Evolutionary conservation across 2,888 invertebrate species (phyloP).

Genomic region (Dryomyza anilis): DNA sequence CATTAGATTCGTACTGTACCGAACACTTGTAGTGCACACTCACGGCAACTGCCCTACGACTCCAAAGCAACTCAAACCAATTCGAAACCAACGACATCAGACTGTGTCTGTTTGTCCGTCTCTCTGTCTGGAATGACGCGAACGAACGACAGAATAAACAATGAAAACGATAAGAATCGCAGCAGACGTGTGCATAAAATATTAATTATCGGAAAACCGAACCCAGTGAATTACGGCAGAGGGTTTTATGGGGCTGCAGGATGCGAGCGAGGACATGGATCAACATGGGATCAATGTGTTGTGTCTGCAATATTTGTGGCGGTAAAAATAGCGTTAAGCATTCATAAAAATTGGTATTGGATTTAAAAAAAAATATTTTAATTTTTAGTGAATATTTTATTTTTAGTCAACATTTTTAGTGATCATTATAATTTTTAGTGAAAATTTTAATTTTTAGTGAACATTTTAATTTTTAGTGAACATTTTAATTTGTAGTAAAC

Average conservation of each 20-base stretch:
- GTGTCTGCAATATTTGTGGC: neutral
- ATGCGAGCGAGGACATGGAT: neutral
- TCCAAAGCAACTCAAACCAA: neutral
- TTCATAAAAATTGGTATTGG: slow-evolving; percentile 15
- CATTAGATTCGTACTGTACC: no score
- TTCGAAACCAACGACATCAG: neutral
- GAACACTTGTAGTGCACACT: no score
- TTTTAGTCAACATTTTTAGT: no score
- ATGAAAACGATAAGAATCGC: slow-evolving; percentile 38
- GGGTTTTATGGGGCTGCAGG: neutral
- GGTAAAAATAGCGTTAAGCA: no score
- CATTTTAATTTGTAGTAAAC: no score
- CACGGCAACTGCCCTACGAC: no score
- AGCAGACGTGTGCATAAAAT: slow-evolving; percentile 43
- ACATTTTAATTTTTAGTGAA: no score
- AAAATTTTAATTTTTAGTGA: no score
- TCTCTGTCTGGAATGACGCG: neutral
- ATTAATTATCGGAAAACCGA: slow-evolving; percentile 39
- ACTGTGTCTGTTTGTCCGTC: no score
- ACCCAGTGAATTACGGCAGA: neutral
- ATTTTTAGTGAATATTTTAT: no score
- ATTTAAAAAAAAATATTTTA: neutral
- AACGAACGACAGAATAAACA: neutral
- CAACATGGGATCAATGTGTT: neutral
- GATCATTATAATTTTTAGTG: no score